Evolutionary conservation across 2,888 invertebrate genomes (phyloP).

Genomic region (Isoperla grammatica): DNA sequence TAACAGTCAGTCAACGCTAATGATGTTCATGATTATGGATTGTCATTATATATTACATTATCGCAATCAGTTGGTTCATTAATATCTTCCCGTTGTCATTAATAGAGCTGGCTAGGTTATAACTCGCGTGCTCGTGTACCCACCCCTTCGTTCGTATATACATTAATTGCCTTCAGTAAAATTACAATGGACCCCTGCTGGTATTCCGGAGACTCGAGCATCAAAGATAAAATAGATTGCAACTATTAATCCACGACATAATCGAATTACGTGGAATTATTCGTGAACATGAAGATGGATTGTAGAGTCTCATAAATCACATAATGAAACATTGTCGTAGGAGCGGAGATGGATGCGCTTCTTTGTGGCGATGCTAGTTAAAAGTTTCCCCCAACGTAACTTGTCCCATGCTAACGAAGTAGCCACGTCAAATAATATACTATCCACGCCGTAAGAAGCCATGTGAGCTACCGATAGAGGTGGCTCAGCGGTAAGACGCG

Average conservation of each 20-base stretch:
- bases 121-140: neutral
- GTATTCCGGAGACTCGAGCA: neutral
- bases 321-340: neutral
- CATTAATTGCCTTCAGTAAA: slow-evolving; percentile 2
- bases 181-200: neutral
- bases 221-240: slow-evolving; percentile 15
- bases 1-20: neutral
- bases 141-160: neutral
- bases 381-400: too few relatives aligned
- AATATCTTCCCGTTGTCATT: slow-evolving; percentile 6
- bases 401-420: too few relatives aligned
- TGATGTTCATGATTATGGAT: neutral
- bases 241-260: slow-evolving; percentile 12
- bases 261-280: slow-evolving; percentile 11
- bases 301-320: neutral
- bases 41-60: neutral
- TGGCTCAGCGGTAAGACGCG: too few relatives aligned
- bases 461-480: too few relatives aligned
- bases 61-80: neutral
- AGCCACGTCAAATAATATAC: too few relatives aligned
- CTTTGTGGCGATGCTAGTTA: too few relatives aligned
- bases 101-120: slow-evolving; percentile 1
- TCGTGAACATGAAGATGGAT: neutral
- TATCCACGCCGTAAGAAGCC: too few relatives aligned
- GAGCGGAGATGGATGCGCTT: too few relatives aligned